A percentile compares a stretch with the other conserved stretches of the same genome.
These are phyloP conservation scores for Neosalanx taihuensis DNA, from an alignment of 2,797 vertebrate genomes.

Conservation along the genomic window DNA sequence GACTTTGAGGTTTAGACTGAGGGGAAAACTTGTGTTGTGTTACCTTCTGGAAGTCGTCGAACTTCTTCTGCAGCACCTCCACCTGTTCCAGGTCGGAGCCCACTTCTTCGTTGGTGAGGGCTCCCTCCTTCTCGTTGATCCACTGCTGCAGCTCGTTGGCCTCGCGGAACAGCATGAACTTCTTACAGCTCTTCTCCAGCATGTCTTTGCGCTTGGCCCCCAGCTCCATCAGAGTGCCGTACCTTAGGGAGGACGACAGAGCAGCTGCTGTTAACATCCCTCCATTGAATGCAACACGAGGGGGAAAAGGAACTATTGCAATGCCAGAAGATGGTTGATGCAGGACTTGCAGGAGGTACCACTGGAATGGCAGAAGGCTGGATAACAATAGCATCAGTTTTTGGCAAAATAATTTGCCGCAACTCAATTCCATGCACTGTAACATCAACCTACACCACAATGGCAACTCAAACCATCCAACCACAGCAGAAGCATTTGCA, in stretches of 20 bases:
- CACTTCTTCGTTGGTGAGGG: constrained; percentile 91
- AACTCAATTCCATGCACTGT: too few species aligned
- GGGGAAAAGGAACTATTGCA: neutral
- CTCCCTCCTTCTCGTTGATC: constrained; percentile 96
- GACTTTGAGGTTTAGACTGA: too few species aligned
- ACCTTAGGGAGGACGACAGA: constrained; percentile 69
- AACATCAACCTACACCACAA: neutral
- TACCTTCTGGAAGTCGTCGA: constrained; percentile 99
- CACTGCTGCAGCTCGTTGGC: constrained; percentile 97
- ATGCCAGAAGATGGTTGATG: neutral
- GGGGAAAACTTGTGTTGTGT: neutral
- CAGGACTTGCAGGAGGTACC: neutral
- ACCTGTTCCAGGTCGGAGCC: constrained; percentile 97
- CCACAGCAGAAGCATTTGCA: neutral
- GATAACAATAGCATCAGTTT: too few species aligned
- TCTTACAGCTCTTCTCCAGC: constrained; percentile 99
- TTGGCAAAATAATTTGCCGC: too few species aligned
- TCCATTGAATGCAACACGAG: constrained; percentile 23
- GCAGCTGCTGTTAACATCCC: neutral
- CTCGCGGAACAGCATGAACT: constrained; percentile 98
- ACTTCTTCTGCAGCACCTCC: constrained; percentile 98
- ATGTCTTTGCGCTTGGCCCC: constrained; percentile 96
- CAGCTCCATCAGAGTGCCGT: constrained; percentile 88
- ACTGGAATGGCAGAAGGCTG: neutral
- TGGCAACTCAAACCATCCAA: neutral